Conservation (phyloP, 2,888 invertebrate genomes). For the Nasonovia ribisnigri region DNA sequence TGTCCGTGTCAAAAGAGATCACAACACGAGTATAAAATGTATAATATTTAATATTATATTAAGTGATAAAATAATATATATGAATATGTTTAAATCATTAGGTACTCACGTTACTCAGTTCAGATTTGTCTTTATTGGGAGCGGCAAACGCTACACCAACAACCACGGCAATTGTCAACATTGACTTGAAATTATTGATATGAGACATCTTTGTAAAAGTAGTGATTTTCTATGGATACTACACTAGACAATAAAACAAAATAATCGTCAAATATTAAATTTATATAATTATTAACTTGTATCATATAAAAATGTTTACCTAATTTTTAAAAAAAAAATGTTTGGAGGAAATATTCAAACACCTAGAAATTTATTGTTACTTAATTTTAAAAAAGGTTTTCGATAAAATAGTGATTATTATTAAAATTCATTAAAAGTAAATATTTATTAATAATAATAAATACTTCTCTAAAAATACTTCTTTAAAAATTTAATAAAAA, state of each 20-base stretch:
- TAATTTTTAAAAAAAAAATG: background rate
- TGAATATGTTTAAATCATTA: background rate
- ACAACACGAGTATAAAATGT: background rate
- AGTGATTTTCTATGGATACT: background rate
- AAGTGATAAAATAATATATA: background rate
- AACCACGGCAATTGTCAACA: constrained; percentile 8
- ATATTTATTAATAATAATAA: background rate
- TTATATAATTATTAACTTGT: background rate
- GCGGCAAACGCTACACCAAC: background rate
- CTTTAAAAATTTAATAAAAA: background rate
- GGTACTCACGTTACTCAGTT: constrained; percentile 37
- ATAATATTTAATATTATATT: background rate
- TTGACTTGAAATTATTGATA: background rate
- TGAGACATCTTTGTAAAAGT: background rate
- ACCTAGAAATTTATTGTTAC: background rate
- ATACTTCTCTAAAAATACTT: background rate
- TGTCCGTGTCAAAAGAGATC: background rate
- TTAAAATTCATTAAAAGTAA: background rate
- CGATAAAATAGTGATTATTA: background rate
- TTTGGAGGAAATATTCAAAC: background rate
- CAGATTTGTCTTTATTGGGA: constrained; percentile 4
- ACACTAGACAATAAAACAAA: background rate
- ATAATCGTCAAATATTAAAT: background rate
- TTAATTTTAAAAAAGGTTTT: background rate
- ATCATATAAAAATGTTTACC: background rate